These are phyloP conservation scores for Drosophila vallismaia DNA, from an alignment of 2,888 invertebrate genomes.

Conservation along the genomic window DNA sequence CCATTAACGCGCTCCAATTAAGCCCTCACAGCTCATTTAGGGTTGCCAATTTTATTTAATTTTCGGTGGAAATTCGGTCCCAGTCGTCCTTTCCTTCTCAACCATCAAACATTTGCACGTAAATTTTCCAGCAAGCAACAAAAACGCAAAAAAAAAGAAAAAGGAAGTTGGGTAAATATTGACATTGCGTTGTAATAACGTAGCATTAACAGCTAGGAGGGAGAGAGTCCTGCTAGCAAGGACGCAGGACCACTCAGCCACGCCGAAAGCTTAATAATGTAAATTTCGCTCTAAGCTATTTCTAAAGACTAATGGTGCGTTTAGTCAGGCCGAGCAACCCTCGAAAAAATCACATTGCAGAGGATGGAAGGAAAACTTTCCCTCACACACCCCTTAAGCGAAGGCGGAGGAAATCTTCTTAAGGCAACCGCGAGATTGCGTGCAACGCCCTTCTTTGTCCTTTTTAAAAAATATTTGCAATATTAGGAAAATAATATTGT, in stretches of 20 bases:
- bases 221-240: slow-evolving; percentile 5
- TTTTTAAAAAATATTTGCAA: slow-evolving; percentile 38
- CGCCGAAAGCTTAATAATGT: slow-evolving; percentile 76
- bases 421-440: slow-evolving; percentile 67
- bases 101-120: slow-evolving; percentile 70
- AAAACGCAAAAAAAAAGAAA: slow-evolving; percentile 3
- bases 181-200: slow-evolving; percentile 79
- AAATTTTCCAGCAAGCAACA: slow-evolving; percentile 54
- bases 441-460: slow-evolving; percentile 50
- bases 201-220: slow-evolving; percentile 66
- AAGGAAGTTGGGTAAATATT: slow-evolving; percentile 63
- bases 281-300: slow-evolving; percentile 79
- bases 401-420: slow-evolving; percentile 53
- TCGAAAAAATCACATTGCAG: slow-evolving; percentile 38
- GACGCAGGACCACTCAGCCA: slow-evolving; percentile 25
- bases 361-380: slow-evolving; percentile 39
- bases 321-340: slow-evolving; percentile 62
- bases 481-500: slow-evolving; percentile 73
- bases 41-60: slow-evolving; percentile 74
- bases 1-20: slow-evolving; percentile 53
- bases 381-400: slow-evolving; percentile 29
- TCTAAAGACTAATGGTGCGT: slow-evolving; percentile 80
- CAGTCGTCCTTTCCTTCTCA: slow-evolving; percentile 5
- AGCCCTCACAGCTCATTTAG: slow-evolving; percentile 63
- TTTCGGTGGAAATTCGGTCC: slow-evolving; percentile 25